These are phyloP conservation scores for Rhagonycha fulva DNA, from an alignment of 2,888 invertebrate genomes.

Conservation along the genomic window DNA sequence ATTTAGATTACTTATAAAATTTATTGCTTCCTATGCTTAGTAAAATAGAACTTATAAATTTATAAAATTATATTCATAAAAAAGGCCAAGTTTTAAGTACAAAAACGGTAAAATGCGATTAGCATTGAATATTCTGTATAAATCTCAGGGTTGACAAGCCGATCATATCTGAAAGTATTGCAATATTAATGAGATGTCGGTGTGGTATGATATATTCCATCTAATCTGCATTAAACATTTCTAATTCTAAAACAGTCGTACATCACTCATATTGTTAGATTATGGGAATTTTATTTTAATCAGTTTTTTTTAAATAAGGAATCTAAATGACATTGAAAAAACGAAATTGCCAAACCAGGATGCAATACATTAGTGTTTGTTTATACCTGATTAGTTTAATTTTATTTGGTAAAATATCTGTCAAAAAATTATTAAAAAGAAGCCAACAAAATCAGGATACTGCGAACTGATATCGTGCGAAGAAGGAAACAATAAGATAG, in stretches of 20 bases:
- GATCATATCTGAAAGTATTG: constrained; percentile 34
- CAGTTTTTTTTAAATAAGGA: constrained; percentile 4
- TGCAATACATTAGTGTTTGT: neutral
- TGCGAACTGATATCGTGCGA: constrained; percentile 39
- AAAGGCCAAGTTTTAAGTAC: neutral
- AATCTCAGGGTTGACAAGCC: constrained; percentile 27
- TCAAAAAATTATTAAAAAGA: constrained; percentile 20
- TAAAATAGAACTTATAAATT: neutral
- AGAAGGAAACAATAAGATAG: constrained; percentile 30
- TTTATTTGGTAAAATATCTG: neutral
- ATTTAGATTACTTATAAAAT: neutral
- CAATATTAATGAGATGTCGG: constrained; percentile 30
- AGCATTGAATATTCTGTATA: constrained; percentile 22
- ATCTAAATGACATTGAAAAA: neutral
- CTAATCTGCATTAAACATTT: constrained; percentile 36
- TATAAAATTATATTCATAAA: neutral
- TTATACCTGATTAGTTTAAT: neutral
- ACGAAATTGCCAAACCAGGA: neutral
- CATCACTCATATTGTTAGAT: constrained; percentile 36
- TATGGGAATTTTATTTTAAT: constrained; percentile 41
- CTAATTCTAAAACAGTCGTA: constrained; percentile 26
- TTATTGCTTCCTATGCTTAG: neutral
- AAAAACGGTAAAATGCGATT: constrained; percentile 7
- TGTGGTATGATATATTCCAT: constrained; percentile 34
- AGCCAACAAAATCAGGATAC: constrained; percentile 36